Evolutionary conservation across 2,797 vertebrate genomes (phyloP).

Genomic region (Acanthis flammea): DNA sequence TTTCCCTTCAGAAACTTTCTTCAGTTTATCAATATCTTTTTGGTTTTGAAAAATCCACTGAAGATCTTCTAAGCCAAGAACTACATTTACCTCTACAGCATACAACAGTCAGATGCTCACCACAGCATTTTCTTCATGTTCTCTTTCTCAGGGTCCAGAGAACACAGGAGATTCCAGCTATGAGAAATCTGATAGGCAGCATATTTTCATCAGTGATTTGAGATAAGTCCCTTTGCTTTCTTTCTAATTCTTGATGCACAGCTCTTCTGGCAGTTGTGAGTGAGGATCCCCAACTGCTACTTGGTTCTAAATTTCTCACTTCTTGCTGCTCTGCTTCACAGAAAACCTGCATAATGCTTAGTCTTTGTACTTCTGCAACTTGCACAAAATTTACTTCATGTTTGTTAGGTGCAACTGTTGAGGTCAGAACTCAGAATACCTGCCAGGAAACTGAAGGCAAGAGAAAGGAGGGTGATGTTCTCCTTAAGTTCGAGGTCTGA

Average conservation of each 20-base stretch:
- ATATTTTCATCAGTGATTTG: not conserved
- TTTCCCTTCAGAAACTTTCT: not conserved
- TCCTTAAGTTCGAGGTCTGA: rapidly evolving
- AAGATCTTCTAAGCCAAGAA: not conserved
- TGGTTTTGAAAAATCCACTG: not conserved
- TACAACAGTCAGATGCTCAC: not conserved
- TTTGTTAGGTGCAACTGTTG: not conserved
- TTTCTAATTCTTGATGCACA: rapidly evolving
- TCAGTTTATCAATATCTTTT: not conserved
- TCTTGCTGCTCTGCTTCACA: not conserved
- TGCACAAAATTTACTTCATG: not conserved
- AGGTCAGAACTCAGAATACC: not conserved
- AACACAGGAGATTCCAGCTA: not conserved
- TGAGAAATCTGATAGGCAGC: not conserved
- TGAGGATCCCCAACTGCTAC: not conserved
- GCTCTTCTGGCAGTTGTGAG: not conserved
- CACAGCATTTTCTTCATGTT: too few relatives aligned
- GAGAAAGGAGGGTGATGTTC: not conserved
- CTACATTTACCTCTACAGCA: not conserved
- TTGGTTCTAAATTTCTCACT: not conserved
- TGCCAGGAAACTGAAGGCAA: not conserved
- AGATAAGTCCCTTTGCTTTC: not conserved
- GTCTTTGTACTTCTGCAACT: not conserved
- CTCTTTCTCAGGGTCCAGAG: not conserved
- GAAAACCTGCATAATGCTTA: not conserved